phyloP scores from a whole-genome alignment of 2,113 vertebrate genomes.

The Phalacrocorax aristotelis region DNA sequence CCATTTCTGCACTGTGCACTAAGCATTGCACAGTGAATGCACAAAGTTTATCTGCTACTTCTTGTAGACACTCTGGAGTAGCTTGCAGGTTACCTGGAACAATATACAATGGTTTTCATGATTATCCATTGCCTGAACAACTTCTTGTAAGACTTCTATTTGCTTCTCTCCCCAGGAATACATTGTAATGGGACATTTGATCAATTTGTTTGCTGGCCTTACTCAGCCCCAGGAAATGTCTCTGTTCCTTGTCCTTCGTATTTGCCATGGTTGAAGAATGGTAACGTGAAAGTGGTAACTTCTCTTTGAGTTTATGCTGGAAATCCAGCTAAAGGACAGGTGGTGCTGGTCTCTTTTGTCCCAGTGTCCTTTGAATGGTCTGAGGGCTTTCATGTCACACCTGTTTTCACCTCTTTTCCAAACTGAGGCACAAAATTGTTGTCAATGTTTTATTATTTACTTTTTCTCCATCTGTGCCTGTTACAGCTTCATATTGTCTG shows the following conservation, averaged over 20 bases:
- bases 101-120: background rate
- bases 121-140: background rate
- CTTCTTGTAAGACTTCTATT: background rate
- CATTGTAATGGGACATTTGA: conserved; percentile 91
- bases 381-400: background rate
- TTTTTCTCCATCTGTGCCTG: background rate
- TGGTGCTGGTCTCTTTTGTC: background rate
- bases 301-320: background rate
- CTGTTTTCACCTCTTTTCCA: background rate
- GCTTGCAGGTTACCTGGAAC: background rate
- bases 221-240: conserved; percentile 88
- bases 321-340: background rate
- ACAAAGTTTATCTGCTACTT: background rate
- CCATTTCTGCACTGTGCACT: background rate
- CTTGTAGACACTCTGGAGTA: background rate
- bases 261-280: conserved; percentile 83
- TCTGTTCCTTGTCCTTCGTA: conserved; percentile 91
- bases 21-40: background rate
- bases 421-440: background rate
- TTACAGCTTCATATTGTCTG: background rate
- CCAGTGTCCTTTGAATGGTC: background rate
- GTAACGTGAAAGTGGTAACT: conserved; percentile 67
- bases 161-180: conserved; percentile 72
- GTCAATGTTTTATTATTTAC: accelerated
- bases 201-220: conserved; percentile 88